Base-by-base conservation (phyloP, 2,888 invertebrate species). In the Agrochola litura region DNA sequence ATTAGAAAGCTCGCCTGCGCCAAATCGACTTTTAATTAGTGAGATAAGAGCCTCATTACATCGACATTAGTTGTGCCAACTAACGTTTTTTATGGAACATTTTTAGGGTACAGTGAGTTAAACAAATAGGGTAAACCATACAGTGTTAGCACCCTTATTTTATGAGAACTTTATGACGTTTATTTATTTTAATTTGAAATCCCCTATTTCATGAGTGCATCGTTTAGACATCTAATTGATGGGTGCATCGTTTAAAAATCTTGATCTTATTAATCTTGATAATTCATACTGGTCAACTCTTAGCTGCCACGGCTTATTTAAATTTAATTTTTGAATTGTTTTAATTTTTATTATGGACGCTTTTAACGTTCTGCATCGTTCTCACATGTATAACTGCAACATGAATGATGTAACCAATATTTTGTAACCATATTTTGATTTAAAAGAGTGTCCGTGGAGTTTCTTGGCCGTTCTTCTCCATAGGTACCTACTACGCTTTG, bases 21-120 rank as follows among this genome's bases (percentile, higher is more conserved):
- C 88, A 95, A 96, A 96, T 96, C 96, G 95, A 95, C 93, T 96
- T 96, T 96, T 96, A 96, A 96, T 96, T 96, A 96, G 94, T 95
- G 89, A 93, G 95, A 96, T 96, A 96, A 96, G 95, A 92, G 93
- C 86, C 95, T 94, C 95, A 96, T 96, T 96, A 96, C 95, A 92
- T 91, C 87, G 90, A 91, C 95, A 95, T 96, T 95, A 94, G 94
- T 92, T 93, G 94, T 93, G 93, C 92, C 93, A 95, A 95, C 93
- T 93, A 92, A 92, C 93, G 91, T 93, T 93, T 92, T 91, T 91
- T 92, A 90, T 91, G 89, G 86, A 81, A 88, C 88, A 81, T 76
- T 87, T 89, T 92, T 93, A 89, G 94, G 93, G 94, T 90, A 89
- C 93, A 82, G 90, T 85, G 25, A 4, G 64, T 65, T 52, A 6